Evolutionary conservation across 2,797 vertebrate genomes (phyloP).

Genomic region (Diceros bicornis): DNA sequence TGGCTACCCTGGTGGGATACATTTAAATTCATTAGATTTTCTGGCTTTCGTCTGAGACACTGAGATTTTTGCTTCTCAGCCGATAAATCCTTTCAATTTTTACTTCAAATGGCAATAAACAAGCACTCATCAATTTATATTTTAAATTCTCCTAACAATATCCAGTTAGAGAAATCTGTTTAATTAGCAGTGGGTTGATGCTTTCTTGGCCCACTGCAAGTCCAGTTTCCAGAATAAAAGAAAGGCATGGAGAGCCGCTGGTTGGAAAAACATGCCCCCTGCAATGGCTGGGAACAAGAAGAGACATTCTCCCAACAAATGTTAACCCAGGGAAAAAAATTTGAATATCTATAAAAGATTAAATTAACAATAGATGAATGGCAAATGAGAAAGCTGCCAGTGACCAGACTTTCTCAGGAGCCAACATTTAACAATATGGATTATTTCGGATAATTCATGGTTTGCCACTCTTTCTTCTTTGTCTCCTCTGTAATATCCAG

Average conservation of each 20-base stretch:
- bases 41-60: conserved; percentile 86
- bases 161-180: conserved; percentile 86
- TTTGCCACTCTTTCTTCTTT: conserved; percentile 87
- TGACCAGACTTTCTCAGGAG: conserved; percentile 86
- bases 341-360: conserved; percentile 86
- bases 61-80: conserved; percentile 85
- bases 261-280: conserved; percentile 83
- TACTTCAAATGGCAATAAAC: conserved; percentile 87
- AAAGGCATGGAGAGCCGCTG: conserved; percentile 79
- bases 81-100: conserved; percentile 88
- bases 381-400: conserved; percentile 87
- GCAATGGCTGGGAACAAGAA: conserved; percentile 78
- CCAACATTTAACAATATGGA: conserved; percentile 87
- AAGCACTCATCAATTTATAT: conserved; percentile 86
- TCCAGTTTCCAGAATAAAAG: conserved; percentile 88
- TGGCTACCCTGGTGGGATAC: conserved; percentile 83
- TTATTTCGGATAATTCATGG: conserved; percentile 89
- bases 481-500: conserved; percentile 85
- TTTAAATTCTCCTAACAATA: conserved; percentile 85
- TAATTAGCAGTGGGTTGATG: conserved; percentile 87
- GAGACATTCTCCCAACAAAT: conserved; percentile 86
- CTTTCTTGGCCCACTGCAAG: conserved; percentile 84
- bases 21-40: conserved; percentile 89
- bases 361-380: conserved; percentile 86
- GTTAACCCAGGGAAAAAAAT: conserved; percentile 83